phyloP scores from a whole-genome alignment of 2,797 vertebrate species.

The Sparus aurata region DNA sequence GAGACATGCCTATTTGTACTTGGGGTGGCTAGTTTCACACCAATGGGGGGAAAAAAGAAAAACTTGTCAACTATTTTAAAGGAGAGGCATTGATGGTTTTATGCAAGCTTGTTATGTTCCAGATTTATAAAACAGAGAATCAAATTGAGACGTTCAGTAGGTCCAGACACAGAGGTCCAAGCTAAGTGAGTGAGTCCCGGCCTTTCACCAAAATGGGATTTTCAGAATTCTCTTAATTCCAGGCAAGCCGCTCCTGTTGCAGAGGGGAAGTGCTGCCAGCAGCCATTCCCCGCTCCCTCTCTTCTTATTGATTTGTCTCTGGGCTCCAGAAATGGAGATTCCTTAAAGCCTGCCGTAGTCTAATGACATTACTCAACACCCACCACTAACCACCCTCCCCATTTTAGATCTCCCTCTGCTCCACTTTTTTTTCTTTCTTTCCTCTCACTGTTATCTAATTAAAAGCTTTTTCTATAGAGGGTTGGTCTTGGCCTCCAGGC shows the following conservation, averaged over 20 bases:
- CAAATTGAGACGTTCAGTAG: slow-evolving; percentile 15
- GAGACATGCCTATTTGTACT: slow-evolving; percentile 41
- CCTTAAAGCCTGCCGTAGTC: slow-evolving; percentile 67
- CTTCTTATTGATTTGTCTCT: slow-evolving; percentile 66
- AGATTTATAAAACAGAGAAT: slow-evolving; percentile 14
- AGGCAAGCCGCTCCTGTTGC: slow-evolving; percentile 51
- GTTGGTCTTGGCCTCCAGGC: slow-evolving; percentile 57
- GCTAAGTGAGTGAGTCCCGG: slow-evolving; percentile 20
- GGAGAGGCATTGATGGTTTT: slow-evolving; percentile 8
- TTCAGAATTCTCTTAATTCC: slow-evolving; percentile 72
- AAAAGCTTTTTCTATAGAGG: slow-evolving; percentile 67
- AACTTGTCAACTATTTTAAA: slow-evolving; percentile 10
- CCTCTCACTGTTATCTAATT: slow-evolving; percentile 75
- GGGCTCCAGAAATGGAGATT: slow-evolving; percentile 68
- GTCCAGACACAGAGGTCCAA: slow-evolving; percentile 11
- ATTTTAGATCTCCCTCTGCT: slow-evolving; percentile 53
- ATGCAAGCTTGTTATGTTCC: slow-evolving; percentile 1
- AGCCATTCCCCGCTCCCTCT: slow-evolving; percentile 52
- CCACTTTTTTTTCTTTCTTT: slow-evolving; percentile 42
- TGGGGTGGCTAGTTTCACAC: slow-evolving; percentile 10
- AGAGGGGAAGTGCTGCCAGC: slow-evolving; percentile 63
- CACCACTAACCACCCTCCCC: slow-evolving; percentile 28
- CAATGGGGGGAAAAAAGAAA: slow-evolving; percentile 18
- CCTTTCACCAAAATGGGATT: slow-evolving; percentile 60
- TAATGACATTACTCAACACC: slow-evolving; percentile 70